These are phyloP conservation scores for Sebastes hubbsi DNA, from an alignment of 2,797 vertebrate species.

Conservation along the genomic window DNA sequence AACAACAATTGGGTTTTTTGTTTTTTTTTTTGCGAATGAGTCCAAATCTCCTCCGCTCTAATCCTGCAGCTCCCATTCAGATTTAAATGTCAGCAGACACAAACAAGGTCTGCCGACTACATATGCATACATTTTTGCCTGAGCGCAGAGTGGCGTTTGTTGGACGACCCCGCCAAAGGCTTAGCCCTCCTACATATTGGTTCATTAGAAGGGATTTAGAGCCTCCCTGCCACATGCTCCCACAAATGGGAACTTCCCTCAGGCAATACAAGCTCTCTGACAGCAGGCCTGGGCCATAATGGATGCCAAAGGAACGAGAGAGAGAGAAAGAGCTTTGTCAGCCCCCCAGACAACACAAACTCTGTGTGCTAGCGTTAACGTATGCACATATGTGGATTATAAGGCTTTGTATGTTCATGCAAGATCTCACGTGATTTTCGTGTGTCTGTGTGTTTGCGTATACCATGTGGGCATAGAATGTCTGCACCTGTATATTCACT, in stretches of 20 bases:
- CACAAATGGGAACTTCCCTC: slow-evolving; percentile 81
- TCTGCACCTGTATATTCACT: slow-evolving; percentile 27
- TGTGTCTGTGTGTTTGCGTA: slow-evolving; percentile 9
- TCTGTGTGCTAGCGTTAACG: slow-evolving; percentile 35
- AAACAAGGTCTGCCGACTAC: slow-evolving; percentile 72
- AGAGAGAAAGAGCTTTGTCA: slow-evolving; percentile 76
- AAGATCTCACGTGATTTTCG: slow-evolving; percentile 8
- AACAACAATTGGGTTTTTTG: slow-evolving; percentile 41
- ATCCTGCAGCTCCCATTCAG: slow-evolving; percentile 67
- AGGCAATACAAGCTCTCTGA: slow-evolving; percentile 81
- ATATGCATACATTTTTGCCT: slow-evolving; percentile 75
- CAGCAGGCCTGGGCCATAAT: slow-evolving; percentile 79
- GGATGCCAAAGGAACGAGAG: slow-evolving; percentile 74
- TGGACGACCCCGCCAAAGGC: slow-evolving; percentile 75
- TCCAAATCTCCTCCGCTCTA: slow-evolving; percentile 48
- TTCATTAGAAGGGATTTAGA: slow-evolving; percentile 83
- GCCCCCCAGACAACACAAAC: slow-evolving; percentile 65
- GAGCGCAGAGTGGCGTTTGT: slow-evolving; percentile 63
- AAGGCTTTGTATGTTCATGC: slow-evolving; percentile 23
- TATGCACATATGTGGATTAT: slow-evolving; percentile 51
- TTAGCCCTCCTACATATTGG: slow-evolving; percentile 80
- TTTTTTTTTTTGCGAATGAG: slow-evolving; percentile 1
- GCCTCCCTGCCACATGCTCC: slow-evolving; percentile 81
- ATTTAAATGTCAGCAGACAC: slow-evolving; percentile 76
- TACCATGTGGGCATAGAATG: background rate